Base-by-base conservation (phyloP, 2,888 invertebrate species). In the Hydraecia micacea region DNA sequence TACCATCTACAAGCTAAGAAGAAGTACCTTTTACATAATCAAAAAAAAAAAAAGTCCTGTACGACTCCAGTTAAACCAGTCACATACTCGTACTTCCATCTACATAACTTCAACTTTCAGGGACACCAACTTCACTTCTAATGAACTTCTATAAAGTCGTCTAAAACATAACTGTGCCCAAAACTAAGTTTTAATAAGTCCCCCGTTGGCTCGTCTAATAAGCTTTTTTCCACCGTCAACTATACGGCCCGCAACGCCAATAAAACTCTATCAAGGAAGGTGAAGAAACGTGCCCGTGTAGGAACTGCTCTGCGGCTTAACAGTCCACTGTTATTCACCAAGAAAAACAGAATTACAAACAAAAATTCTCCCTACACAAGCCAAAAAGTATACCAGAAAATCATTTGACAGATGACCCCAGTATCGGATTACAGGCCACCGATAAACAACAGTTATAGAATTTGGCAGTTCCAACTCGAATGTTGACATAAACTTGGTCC, bases 191-290 rank as follows among this genome's bases (percentile, higher is more conserved):
- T 88, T 93, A 92, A 93, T 92, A 93, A 93, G 91, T 91, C 90
- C 83, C 87, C 85, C 74, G 88, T 86, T 75, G 80, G 80, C 80
- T 87, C 84, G 88, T 83, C 90, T 95, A 92, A 93, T 93, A 93
- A 93, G 89, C 89, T 93, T 95, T 94, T 94, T 93, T 92, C 89
- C 83, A 86, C 84, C 87, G 88, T 85, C 86, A 93, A 94, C 88
- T 94, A 95, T 93, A 92, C 91, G 91, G 92, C 90, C 91, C 93
- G 84, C 92, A 87, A 89, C 90, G 91, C 92, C 91, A 93, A 95
- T 95, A 95, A 95, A 95, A 94, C 93, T 94, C 92, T 91, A 93
- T 94, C 92, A 92, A 91, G 85, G 81, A 82, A 87, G 84, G 88
- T 85, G 74, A 81, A 87, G 84, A 83, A 90, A 91, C 89, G 91